phyloP scores from a whole-genome alignment of 2,113 vertebrate genomes.

The Rousettus leschenaultii region DNA sequence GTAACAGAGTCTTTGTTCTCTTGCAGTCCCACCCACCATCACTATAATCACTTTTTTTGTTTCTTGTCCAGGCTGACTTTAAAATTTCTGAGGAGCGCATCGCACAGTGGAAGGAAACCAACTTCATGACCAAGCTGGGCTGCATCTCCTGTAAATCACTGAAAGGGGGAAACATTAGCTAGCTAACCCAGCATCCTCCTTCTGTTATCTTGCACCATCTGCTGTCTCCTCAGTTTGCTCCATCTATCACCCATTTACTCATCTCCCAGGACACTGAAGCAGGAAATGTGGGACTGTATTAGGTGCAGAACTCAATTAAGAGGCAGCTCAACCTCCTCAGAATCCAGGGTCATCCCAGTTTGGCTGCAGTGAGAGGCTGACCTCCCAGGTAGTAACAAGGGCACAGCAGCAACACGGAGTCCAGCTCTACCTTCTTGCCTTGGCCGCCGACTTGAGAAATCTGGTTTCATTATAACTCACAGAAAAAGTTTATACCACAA shows the following conservation, averaged over 20 bases:
- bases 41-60: background rate
- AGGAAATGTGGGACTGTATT: background rate
- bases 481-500: slow-evolving; percentile 19
- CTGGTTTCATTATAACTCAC: slow-evolving; percentile 55
- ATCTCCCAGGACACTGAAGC: slow-evolving; percentile 33
- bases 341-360: background rate
- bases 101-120: slow-evolving; percentile 93
- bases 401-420: background rate
- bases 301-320: background rate
- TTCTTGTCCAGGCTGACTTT: slow-evolving; percentile 88
- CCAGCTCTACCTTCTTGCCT: background rate
- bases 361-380: background rate
- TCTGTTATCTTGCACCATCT: background rate
- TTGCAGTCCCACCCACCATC: background rate
- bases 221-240: background rate
- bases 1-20: background rate
- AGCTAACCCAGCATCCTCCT: slow-evolving; percentile 60
- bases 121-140: slow-evolving; percentile 94
- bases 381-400: background rate
- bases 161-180: slow-evolving; percentile 94
- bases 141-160: slow-evolving; percentile 92
- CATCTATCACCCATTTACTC: background rate
- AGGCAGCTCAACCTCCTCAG: background rate
- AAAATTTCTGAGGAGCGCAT: slow-evolving; percentile 86
- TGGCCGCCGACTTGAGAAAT: slow-evolving; percentile 51